Evolutionary conservation across 2,113 vertebrate species (phyloP).

Genomic region (Cromileptes altivelis): DNA sequence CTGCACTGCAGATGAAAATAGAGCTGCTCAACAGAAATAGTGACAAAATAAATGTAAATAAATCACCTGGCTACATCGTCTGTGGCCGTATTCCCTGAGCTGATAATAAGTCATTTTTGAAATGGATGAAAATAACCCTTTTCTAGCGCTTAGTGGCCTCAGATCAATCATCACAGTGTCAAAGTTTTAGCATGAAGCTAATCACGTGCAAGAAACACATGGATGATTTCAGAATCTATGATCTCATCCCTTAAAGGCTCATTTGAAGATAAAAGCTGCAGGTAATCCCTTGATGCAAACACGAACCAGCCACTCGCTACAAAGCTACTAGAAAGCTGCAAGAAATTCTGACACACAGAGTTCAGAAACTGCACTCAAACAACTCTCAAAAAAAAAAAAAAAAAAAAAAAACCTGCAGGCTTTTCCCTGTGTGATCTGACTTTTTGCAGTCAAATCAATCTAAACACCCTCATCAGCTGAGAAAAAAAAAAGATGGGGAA

Average conservation of each 20-base stretch:
- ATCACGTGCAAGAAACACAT: constrained; percentile 8
- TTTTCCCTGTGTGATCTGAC: background rate
- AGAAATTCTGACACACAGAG: background rate
- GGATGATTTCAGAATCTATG: constrained; percentile 17
- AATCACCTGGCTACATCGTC: constrained; percentile 9
- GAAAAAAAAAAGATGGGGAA: background rate
- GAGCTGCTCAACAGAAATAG: constrained; percentile 3
- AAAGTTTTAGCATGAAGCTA: constrained; percentile 7
- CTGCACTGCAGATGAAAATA: constrained; percentile 6
- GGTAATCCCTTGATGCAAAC: constrained; percentile 26
- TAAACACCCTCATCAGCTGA: constrained; percentile 32
- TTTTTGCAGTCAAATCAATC: constrained; percentile 42
- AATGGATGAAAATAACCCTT: constrained; percentile 11
- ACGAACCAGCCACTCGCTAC: constrained; percentile 1
- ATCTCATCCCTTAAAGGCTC: constrained; percentile 18
- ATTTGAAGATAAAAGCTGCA: constrained; percentile 11
- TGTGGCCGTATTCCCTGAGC: background rate
- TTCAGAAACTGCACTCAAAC: constrained; percentile 21
- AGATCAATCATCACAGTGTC: background rate
- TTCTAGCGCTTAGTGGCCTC: background rate
- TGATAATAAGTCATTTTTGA: background rate
- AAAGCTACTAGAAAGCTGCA: constrained; percentile 2
- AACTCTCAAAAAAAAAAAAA: background rate
- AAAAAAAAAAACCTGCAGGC: constrained; percentile 5
- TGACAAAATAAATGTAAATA: background rate